phyloP scores from a whole-genome alignment of 1,140 invertebrate species.

The Sarcophaga peregrina region DNA sequence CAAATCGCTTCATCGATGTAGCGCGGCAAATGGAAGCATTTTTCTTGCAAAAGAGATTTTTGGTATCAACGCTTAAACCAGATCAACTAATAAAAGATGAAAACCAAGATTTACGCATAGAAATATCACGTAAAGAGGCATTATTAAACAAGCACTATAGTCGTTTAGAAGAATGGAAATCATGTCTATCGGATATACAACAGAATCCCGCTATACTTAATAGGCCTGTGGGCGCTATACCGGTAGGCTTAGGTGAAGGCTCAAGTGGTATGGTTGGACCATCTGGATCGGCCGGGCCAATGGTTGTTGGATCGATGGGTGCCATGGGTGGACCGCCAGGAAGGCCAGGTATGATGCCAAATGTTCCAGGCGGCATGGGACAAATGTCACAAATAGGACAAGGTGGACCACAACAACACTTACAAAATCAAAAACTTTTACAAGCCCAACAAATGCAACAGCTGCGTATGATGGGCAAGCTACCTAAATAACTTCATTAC shows the following conservation, averaged over 20 bases:
- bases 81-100: conserved; percentile 93
- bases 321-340: conserved; percentile 36
- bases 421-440: conserved; percentile 61
- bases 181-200: conserved; percentile 78
- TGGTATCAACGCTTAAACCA: conserved; percentile 89
- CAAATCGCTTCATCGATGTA: conserved; percentile 86
- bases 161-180: conserved; percentile 90
- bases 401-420: conserved; percentile 66
- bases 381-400: conserved; percentile 52
- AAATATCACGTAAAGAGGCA: conserved; percentile 87
- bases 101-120: conserved; percentile 83
- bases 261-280: conserved; percentile 49
- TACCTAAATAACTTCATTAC: conserved; percentile 46
- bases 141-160: conserved; percentile 90
- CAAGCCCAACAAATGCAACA: conserved; percentile 70
- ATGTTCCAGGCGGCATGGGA: conserved; percentile 49
- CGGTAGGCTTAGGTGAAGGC: neutral
- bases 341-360: conserved; percentile 28
- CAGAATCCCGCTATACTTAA: conserved; percentile 64
- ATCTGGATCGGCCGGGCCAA: conserved; percentile 48
- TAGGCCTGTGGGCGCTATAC: conserved; percentile 48
- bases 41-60: conserved; percentile 91
- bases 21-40: conserved; percentile 94
- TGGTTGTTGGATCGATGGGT: conserved; percentile 66
- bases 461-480: conserved; percentile 64